phyloP scores from a whole-genome alignment of 2,113 vertebrate genomes.

The Oncorhynchus mykiss region DNA sequence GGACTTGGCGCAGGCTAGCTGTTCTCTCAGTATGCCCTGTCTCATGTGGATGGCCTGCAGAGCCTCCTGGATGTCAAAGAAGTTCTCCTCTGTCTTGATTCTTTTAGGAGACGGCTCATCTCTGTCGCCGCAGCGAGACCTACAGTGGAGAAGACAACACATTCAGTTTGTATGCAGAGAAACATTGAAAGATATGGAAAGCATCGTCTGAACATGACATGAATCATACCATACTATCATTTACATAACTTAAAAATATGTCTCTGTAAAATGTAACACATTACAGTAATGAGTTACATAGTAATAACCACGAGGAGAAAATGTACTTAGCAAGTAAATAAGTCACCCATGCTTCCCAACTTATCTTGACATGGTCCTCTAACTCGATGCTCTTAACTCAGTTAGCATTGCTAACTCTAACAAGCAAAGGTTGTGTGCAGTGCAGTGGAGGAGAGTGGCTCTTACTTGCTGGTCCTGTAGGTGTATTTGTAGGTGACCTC shows the following conservation, averaged over 20 bases:
- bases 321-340: neutral
- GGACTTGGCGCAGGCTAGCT: constrained; percentile 83
- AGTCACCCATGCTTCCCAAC: neutral
- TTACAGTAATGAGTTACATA: too few species aligned
- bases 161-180: neutral
- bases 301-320: too few species aligned
- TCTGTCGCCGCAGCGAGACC: constrained; percentile 89
- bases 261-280: too few species aligned
- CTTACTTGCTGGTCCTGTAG: constrained; percentile 94
- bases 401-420: neutral
- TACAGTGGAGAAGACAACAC: constrained; percentile 56
- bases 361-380: neutral
- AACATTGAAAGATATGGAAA: neutral
- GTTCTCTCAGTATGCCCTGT: constrained; percentile 81
- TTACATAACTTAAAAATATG: too few species aligned
- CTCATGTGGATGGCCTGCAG: constrained; percentile 87
- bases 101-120: constrained; percentile 94
- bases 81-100: constrained; percentile 95
- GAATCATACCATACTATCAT: neutral
- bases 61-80: constrained; percentile 90
- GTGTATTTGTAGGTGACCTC: constrained; percentile 98
- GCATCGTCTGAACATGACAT: neutral
- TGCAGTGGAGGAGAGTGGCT: neutral
- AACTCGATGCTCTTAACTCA: too few species aligned
- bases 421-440: neutral